Evolutionary conservation across 92 coral and sea anemone species (phyloP).

Genomic region (Palythoa grandiflora): DNA sequence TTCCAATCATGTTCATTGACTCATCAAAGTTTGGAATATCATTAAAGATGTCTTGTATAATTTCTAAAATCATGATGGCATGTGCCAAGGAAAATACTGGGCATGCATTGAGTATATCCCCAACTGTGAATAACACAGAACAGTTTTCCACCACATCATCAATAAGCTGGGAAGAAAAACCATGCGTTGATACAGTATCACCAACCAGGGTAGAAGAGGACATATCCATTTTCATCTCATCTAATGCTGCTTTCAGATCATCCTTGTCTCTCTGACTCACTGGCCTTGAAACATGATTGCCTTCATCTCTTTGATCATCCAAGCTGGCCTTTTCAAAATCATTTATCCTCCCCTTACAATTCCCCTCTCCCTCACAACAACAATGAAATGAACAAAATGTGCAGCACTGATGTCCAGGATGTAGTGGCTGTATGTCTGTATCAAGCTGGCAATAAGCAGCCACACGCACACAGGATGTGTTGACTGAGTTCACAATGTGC

Average conservation of each 20-base stretch:
- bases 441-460: slow-evolving; percentile 29
- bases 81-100: slow-evolving; percentile 60
- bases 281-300: slow-evolving; percentile 27
- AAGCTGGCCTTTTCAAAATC: no score
- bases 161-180: slow-evolving; percentile 52
- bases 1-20: slow-evolving; percentile 28
- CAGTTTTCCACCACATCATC: slow-evolving; percentile 56
- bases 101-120: slow-evolving; percentile 57
- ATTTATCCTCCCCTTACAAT: background rate
- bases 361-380: slow-evolving; percentile 14
- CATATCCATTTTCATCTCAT: no score
- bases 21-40: slow-evolving; percentile 74
- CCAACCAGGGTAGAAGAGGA: background rate
- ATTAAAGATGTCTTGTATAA: slow-evolving; percentile 61
- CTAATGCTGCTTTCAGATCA: no score
- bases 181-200: slow-evolving; percentile 45
- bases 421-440: background rate
- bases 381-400: background rate
- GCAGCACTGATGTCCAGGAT: slow-evolving; percentile 34
- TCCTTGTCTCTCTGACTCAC: background rate
- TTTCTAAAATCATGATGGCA: slow-evolving; percentile 52
- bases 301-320: no score
- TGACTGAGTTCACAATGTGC: slow-evolving; percentile 28
- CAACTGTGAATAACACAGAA: slow-evolving; percentile 48
- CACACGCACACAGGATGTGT: slow-evolving; percentile 16